Conservation (phyloP, 2,888 invertebrate species). For the Chymomyza fuscimana region DNA sequence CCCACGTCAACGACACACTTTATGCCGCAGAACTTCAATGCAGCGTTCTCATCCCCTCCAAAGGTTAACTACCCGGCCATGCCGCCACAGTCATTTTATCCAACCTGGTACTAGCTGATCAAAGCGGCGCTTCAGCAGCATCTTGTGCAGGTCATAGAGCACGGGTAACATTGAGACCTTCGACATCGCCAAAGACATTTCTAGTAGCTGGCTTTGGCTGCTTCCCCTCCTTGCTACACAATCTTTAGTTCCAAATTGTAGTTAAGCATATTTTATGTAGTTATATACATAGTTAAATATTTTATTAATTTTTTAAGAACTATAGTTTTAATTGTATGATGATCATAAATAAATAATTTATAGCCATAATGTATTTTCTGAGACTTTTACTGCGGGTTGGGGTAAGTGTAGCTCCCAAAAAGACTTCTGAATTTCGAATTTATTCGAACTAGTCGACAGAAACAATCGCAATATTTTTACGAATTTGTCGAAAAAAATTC, state of each 20-base stretch:
- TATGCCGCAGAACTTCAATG: constrained; percentile 78
- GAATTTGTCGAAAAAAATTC: too few species aligned
- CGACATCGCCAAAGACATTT: constrained; percentile 54
- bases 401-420: too few species aligned
- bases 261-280: background rate
- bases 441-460: too few species aligned
- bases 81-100: constrained; percentile 72
- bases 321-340: background rate
- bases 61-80: constrained; percentile 76
- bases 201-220: background rate
- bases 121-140: background rate
- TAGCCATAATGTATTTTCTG: constrained; percentile 15
- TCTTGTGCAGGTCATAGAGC: background rate
- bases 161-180: constrained; percentile 18
- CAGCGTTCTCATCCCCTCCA: constrained; percentile 73
- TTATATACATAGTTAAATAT: constrained; percentile 1
- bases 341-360: constrained; percentile 26
- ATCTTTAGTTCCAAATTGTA: constrained; percentile 5
- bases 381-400: too few species aligned
- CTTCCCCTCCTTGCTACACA: background rate
- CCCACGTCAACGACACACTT: constrained; percentile 70
- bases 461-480: constrained; percentile 12
- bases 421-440: too few species aligned
- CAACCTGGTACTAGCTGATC: constrained; percentile 49
- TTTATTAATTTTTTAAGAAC: constrained; percentile 14